These are phyloP conservation scores for Machaerirhynchus nigripectus DNA, from an alignment of 2,113 vertebrate species.

Conservation along the genomic window DNA sequence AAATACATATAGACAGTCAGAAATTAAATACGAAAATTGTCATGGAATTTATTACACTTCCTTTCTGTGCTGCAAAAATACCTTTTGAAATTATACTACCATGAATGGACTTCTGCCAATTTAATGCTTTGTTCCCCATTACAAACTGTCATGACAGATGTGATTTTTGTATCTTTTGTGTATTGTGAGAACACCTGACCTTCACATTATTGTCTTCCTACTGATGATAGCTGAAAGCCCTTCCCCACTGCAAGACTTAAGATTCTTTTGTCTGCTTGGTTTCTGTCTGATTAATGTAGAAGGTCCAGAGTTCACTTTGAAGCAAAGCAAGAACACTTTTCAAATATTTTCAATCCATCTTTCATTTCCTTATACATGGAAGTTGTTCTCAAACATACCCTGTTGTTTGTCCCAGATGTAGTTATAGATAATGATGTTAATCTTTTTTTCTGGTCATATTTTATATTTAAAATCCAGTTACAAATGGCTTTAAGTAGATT, in stretches of 20 bases:
- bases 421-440: neutral
- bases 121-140: neutral
- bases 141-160: neutral
- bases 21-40: neutral
- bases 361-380: neutral
- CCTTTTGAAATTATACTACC: neutral
- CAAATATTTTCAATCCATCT: neutral
- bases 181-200: neutral
- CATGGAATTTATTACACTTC: neutral
- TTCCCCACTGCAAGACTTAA: neutral
- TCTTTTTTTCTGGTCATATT: neutral
- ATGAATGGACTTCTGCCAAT: neutral
- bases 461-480: slow-evolving; percentile 6
- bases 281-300: neutral
- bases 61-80: neutral
- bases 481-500: neutral
- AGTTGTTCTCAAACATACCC: neutral
- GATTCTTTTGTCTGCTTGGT: neutral
- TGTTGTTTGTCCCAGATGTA: neutral
- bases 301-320: neutral
- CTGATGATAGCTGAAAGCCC: neutral
- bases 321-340: neutral
- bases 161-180: neutral
- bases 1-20: neutral
- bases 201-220: neutral